These are phyloP conservation scores for Cactoblastis cactorum DNA, from an alignment of 2,888 invertebrate genomes.

Conservation along the genomic window DNA sequence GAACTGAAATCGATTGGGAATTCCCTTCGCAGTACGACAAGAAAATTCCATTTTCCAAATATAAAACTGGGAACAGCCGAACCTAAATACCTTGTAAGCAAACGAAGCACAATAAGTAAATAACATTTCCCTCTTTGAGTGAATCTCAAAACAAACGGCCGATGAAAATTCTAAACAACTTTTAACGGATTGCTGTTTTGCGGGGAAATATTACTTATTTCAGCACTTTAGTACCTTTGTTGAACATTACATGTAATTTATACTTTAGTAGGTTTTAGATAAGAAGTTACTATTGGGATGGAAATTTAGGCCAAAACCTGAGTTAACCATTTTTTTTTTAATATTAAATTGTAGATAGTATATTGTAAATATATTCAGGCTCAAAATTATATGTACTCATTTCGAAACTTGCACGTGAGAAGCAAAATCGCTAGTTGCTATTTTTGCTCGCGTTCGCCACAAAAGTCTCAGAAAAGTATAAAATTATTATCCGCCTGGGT, in stretches of 20 bases:
- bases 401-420: too few species aligned
- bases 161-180: slow-evolving; percentile 58
- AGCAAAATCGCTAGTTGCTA: too few species aligned
- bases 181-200: slow-evolving; percentile 47
- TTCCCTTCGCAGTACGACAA: slow-evolving; percentile 59
- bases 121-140: slow-evolving; percentile 63
- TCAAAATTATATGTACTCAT: too few species aligned
- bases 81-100: slow-evolving; percentile 76
- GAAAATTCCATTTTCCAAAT: slow-evolving; percentile 75
- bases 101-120: slow-evolving; percentile 76
- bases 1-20: slow-evolving; percentile 68
- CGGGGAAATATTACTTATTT: slow-evolving; percentile 16
- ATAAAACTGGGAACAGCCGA: slow-evolving; percentile 63
- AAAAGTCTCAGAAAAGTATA: too few species aligned
- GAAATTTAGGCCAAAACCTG: too few species aligned
- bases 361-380: too few species aligned
- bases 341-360: too few species aligned
- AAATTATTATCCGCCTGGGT: too few species aligned
- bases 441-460: too few species aligned
- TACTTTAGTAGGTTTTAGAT: background rate
- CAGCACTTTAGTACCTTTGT: background rate
- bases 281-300: background rate
- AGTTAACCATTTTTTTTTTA: too few species aligned
- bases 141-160: slow-evolving; percentile 62
- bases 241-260: background rate